Evolutionary conservation across 1,140 invertebrate genomes (phyloP).

Genomic region (Drosophila lacertosa): DNA sequence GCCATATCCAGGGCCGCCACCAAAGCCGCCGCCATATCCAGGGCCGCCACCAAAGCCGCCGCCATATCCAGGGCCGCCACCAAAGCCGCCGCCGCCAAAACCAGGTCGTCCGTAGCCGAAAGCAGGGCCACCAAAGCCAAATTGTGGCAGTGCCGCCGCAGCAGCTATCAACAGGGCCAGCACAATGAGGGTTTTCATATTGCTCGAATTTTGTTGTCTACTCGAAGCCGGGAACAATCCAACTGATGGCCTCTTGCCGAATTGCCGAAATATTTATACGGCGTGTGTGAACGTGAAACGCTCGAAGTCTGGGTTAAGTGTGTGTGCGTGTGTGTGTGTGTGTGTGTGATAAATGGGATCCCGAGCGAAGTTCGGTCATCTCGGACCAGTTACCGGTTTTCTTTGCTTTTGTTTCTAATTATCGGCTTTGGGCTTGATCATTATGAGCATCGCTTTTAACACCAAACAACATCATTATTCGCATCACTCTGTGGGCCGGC

Average conservation of each 20-base stretch:
- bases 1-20: constrained; percentile 33
- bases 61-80: no score
- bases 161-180: constrained; percentile 50
- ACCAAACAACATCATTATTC: constrained; percentile 20
- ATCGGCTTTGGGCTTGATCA: constrained; percentile 33
- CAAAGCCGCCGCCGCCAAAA: constrained; percentile 27
- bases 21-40: background rate
- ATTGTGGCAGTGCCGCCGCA: constrained; percentile 50
- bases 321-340: constrained; percentile 20
- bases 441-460: constrained; percentile 17
- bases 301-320: background rate
- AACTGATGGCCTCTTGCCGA: constrained; percentile 55
- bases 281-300: constrained; percentile 10
- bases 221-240: constrained; percentile 23
- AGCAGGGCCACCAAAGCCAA: constrained; percentile 39
- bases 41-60: constrained; percentile 26
- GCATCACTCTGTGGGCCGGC: constrained; percentile 23
- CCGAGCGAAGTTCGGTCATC: constrained; percentile 18
- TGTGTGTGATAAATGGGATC: constrained; percentile 41
- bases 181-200: constrained; percentile 69
- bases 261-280: constrained; percentile 36
- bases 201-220: constrained; percentile 10
- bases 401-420: constrained; percentile 61
- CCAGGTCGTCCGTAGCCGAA: no score
- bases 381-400: constrained; percentile 61